phyloP scores from a whole-genome alignment of 2,888 invertebrate species.

The Xanthorhoe designata region DNA sequence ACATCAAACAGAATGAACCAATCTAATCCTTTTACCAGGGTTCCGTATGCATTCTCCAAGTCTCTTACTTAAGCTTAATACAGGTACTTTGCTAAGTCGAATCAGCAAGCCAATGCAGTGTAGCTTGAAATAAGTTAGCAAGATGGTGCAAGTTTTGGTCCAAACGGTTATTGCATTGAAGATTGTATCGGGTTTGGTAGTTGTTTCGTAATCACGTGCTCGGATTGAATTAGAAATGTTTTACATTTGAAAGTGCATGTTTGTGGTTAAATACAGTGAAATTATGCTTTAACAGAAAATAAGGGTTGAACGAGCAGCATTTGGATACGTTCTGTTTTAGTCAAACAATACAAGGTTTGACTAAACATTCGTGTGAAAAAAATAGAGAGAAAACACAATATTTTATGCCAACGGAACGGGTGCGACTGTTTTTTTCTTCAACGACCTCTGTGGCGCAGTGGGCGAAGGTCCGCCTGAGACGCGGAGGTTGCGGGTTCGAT shows the following conservation, averaged over 20 bases:
- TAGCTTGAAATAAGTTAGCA: conserved; percentile 26
- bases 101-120: conserved; percentile 15
- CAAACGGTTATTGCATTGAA: conserved; percentile 28
- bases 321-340: no score
- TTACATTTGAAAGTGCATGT: conserved; percentile 9
- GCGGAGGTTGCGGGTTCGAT: no score
- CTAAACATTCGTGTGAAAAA: no score
- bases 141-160: conserved; percentile 25
- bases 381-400: no score
- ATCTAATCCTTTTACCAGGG: not conserved
- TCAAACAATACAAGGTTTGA: no score
- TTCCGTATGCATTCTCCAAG: conserved; percentile 6
- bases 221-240: conserved; percentile 26
- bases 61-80: conserved; percentile 11
- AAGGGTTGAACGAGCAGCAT: not conserved
- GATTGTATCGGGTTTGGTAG: conserved; percentile 28
- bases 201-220: conserved; percentile 23
- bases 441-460: no score
- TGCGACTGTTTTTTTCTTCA: no score
- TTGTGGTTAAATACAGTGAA: not conserved
- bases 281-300: not conserved
- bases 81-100: conserved; percentile 20
- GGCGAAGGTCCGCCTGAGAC: no score
- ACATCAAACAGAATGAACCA: not conserved
- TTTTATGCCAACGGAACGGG: no score